phyloP scores from a whole-genome alignment of 2,797 vertebrate species.

The Hoplostethus mediterraneus region DNA sequence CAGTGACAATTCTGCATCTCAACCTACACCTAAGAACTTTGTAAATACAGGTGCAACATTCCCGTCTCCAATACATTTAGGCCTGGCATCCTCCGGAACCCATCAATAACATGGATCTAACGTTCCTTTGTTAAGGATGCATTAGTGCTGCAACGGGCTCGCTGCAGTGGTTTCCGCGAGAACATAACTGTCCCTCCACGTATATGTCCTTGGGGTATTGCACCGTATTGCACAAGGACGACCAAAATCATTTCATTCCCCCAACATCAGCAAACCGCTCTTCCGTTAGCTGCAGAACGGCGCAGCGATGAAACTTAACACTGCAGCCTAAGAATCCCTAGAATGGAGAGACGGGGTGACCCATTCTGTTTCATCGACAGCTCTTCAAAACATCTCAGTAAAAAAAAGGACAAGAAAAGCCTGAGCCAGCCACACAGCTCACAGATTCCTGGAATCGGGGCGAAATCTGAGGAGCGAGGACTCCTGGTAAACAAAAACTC shows the following conservation, averaged over 20 bases:
- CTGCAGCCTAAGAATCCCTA: background rate
- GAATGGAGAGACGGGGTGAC: background rate
- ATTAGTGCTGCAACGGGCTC: conserved; percentile 14
- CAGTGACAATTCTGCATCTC: background rate
- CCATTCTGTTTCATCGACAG: conserved; percentile 3
- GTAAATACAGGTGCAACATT: conserved; percentile 14
- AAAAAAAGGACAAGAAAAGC: background rate
- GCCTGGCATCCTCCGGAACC: background rate
- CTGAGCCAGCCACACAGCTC: background rate
- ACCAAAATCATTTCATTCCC: conserved; percentile 21
- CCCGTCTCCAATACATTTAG: background rate
- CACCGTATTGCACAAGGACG: conserved; percentile 22
- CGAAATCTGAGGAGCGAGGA: conserved; percentile 19
- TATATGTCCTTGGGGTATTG: conserved; percentile 11
- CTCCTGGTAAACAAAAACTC: conserved; percentile 11
- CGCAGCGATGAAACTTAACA: conserved; percentile 18
- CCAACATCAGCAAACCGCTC: conserved; percentile 20
- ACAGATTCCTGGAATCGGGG: background rate
- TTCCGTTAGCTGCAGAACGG: background rate
- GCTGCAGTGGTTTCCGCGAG: background rate
- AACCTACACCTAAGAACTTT: background rate
- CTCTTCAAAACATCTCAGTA: background rate
- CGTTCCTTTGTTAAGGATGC: conserved; percentile 14
- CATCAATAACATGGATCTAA: conserved; percentile 5
- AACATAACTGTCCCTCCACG: conserved; percentile 1